Percentiles rank a stretch among this genome's conserved stretches.
phyloP scores from a whole-genome alignment of 2,888 invertebrate genomes.

The Platycheirus rosarum region DNA sequence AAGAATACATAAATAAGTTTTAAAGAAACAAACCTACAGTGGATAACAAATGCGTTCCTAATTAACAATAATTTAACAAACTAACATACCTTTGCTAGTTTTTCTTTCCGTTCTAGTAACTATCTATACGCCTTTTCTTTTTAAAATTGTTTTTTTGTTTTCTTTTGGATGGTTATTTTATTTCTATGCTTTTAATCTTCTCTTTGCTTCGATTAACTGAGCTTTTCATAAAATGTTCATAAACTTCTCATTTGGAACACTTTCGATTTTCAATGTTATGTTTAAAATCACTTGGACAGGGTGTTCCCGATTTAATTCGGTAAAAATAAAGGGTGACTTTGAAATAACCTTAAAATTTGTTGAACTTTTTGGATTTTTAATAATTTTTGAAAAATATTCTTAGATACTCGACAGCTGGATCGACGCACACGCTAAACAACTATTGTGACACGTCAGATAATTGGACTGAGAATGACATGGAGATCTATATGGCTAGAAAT shows the following conservation, averaged over 20 bases:
- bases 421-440: conserved; percentile 91
- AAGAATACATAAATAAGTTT: conserved; percentile 16
- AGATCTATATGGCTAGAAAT: conserved; percentile 96
- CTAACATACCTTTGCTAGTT: conserved; percentile 75
- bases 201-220: conserved; percentile 27
- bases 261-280: conserved; percentile 49
- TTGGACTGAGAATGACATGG: conserved; percentile 98
- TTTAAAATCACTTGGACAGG: conserved; percentile 20
- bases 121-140: conserved; percentile 54
- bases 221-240: too few species aligned
- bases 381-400: conserved; percentile 35
- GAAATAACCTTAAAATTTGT: too few species aligned
- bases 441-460: conserved; percentile 95
- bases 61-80: conserved; percentile 61
- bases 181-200: conserved; percentile 1
- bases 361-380: too few species aligned
- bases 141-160: conserved; percentile 36
- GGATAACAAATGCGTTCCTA: conserved; percentile 25
- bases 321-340: too few species aligned
- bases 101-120: conserved; percentile 72
- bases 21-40: conserved; percentile 11
- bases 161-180: conserved; percentile 10
- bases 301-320: too few species aligned
- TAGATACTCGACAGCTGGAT: conserved; percentile 89
- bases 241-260: conserved; percentile 32